Evolutionary conservation across 2,113 vertebrate genomes (phyloP).

Genomic region (Melospiza melodia): DNA sequence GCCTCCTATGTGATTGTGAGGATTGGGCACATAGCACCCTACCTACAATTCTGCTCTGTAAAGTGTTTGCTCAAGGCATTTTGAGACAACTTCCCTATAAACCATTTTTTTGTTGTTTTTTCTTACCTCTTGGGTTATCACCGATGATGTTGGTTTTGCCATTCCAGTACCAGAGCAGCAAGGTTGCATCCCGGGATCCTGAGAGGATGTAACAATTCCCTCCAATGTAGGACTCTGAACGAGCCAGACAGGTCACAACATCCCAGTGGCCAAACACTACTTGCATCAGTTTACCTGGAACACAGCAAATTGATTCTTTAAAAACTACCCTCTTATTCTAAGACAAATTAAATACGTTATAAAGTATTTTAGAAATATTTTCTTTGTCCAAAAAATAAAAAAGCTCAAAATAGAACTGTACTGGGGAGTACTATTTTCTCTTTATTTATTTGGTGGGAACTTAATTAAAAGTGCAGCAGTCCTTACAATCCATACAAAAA

Average conservation of each 20-base stretch:
- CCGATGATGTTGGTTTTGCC: slow-evolving; percentile 91
- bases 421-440: not conserved
- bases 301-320: not conserved
- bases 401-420: not conserved
- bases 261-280: slow-evolving; percentile 97
- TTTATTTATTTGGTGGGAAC: not conserved
- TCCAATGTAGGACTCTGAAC: slow-evolving; percentile 95
- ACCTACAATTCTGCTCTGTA: not conserved
- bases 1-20: accelerated
- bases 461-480: not conserved
- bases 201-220: slow-evolving; percentile 97
- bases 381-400: not conserved
- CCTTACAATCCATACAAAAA: not conserved
- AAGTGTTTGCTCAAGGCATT: not conserved
- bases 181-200: slow-evolving; percentile 94
- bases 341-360: not conserved
- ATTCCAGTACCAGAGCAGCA: slow-evolving; percentile 99
- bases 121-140: slow-evolving; percentile 88
- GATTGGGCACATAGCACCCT: not conserved
- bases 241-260: slow-evolving; percentile 92
- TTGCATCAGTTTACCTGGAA: slow-evolving; percentile 93
- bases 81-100: not conserved
- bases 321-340: not conserved
- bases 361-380: not conserved
- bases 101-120: not conserved